Conservation (phyloP, 2,113 vertebrate genomes). For the Cavia porcellus region DNA sequence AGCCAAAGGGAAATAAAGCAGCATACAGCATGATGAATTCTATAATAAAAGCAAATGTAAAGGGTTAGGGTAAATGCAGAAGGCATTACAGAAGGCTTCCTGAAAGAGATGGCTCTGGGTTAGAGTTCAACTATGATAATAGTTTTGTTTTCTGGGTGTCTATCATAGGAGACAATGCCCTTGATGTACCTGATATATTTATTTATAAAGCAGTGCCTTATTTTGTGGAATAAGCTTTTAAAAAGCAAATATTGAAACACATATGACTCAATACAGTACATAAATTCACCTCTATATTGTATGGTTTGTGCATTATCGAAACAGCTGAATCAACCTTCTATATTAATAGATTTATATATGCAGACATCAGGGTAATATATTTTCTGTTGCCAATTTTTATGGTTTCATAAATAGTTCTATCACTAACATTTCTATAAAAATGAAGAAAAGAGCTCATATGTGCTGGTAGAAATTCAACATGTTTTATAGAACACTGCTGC, state of each 20-base stretch:
- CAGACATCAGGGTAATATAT: conserved; percentile 83
- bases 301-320: conserved; percentile 43
- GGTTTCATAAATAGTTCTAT: conserved; percentile 86
- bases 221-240: conserved; percentile 44
- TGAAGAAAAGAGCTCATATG: conserved; percentile 81
- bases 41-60: neutral
- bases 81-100: neutral
- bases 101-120: conserved; percentile 1
- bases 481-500: conserved; percentile 85
- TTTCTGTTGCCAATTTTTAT: conserved; percentile 85
- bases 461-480: conserved; percentile 83
- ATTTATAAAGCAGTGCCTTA: conserved; percentile 46
- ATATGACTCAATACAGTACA: conserved; percentile 56
- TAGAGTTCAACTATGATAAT: neutral
- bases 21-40: neutral
- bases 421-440: conserved; percentile 85
- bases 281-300: conserved; percentile 57
- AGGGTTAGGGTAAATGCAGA: neutral
- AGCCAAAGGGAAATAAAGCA: conserved; percentile 38
- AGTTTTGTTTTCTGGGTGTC: conserved; percentile 47
- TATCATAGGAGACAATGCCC: neutral
- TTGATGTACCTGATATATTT: conserved; percentile 3
- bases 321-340: conserved; percentile 65
- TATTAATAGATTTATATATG: conserved; percentile 84
- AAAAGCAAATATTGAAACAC: conserved; percentile 67